Evolutionary conservation across 2,113 vertebrate genomes (phyloP), one percentile per base, ranked within the genome.

Genomic region (Nestor notabilis): DNA sequence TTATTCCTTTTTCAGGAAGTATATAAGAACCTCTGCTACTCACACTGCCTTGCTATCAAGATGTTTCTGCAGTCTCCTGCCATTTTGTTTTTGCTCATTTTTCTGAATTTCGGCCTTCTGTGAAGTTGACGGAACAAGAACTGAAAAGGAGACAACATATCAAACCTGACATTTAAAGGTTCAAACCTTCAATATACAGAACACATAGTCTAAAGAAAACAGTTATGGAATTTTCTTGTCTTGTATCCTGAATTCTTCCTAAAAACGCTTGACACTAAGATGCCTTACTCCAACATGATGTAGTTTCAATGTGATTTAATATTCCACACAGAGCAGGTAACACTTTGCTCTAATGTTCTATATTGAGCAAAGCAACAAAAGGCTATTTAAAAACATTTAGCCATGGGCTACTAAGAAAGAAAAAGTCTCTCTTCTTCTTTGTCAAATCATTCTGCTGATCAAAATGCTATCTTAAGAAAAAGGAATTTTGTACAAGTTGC

Each of bases 371-470:
- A 97, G 87, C 77, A 96, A 84, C 55, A 96, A 82, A 90, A 95
- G 89, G 77, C 85, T 93, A 70, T 90, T 97, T 93, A 83, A 96
- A 97, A 97, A 94, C 80, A 93, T 94, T 96, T 93, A 96, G 72
- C 79, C 92, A 83, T 63, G 95, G 97, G 95, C 92, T 95, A 74
- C 83, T 86, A 76, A 94, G 95, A 61, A 83, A 83, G 95, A 94
- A 82, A 96, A 83, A 86, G 24, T 65, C 93, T 95, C 68, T 78
- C 24, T 75, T 88, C 84, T 83, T 96, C 80, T 90, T 66, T 91
- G 88, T 69, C 96, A 97, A 97, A 98, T 98, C 94, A 78, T 95
- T 90, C 78, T 93, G 83, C 96, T 97, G 66, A 96, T 97, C 97
- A 97, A 94, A 97, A 96, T 72, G 61, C 55, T 96, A 3, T 39